Percentiles rank a stretch among this genome's conserved stretches.
Conservation (phyloP, 2,888 invertebrate genomes). For the Metalampra italica region DNA sequence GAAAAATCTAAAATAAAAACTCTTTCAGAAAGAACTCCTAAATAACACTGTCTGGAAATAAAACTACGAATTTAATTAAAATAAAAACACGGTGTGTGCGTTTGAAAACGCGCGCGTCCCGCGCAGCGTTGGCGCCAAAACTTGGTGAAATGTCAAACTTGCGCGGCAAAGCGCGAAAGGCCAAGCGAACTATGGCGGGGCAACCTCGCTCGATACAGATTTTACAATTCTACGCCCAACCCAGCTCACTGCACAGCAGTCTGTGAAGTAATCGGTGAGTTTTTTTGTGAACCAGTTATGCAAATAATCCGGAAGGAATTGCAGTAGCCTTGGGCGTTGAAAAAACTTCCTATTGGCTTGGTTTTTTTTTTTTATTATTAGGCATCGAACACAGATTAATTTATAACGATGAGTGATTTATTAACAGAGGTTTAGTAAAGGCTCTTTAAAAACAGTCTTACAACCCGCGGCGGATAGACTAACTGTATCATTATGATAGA, state of each 20-base stretch:
- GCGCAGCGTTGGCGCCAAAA: constrained; percentile 49
- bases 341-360: neutral
- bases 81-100: neutral
- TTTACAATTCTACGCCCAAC: neutral
- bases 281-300: neutral
- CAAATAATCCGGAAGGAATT: neutral
- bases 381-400: neutral
- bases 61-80: no score
- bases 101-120: constrained; percentile 17
- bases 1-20: neutral
- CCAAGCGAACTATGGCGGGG: constrained; percentile 42
- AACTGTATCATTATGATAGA: no score
- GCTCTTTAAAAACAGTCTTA: no score
- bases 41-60: neutral
- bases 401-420: no score
- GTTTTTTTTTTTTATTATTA: neutral
- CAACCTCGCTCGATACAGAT: constrained; percentile 10
- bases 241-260: neutral
- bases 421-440: no score
- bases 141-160: constrained; percentile 59
- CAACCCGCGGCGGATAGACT: no score
- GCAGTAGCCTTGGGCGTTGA: neutral
- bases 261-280: neutral
- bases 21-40: neutral
- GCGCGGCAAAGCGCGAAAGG: constrained; percentile 43